These are phyloP conservation scores for Monarcha castaneiventris DNA, from an alignment of 2,113 vertebrate species.

Conservation along the genomic window DNA sequence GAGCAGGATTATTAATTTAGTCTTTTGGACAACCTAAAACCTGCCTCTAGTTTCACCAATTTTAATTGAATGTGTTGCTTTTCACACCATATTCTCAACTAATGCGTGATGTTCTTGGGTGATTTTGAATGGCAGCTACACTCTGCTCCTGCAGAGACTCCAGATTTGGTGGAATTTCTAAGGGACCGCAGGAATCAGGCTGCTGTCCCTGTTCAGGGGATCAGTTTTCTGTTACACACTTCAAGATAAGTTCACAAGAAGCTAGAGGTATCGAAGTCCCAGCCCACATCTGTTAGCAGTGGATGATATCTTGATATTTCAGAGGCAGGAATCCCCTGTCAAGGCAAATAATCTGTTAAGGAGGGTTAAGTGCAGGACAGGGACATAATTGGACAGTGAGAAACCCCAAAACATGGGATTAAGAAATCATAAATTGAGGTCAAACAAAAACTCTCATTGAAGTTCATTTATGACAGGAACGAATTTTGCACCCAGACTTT, in stretches of 20 bases:
- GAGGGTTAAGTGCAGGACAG: neutral
- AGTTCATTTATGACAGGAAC: neutral
- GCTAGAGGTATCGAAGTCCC: too few relatives aligned
- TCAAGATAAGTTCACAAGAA: neutral
- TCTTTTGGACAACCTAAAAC: neutral
- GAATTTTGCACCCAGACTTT: neutral
- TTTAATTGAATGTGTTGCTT: neutral
- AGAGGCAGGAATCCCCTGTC: neutral
- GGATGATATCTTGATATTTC: neutral
- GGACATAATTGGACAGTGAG: neutral
- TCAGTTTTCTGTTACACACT: neutral
- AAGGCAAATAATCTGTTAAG: neutral
- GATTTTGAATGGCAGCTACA: neutral
- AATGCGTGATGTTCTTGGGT: neutral
- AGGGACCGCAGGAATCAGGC: neutral
- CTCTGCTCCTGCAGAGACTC: neutral
- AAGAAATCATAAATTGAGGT: neutral
- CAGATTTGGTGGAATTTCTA: neutral
- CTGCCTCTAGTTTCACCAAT: neutral
- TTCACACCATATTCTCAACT: neutral
- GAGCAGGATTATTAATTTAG: neutral
- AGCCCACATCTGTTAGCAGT: neutral
- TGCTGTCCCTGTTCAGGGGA: neutral
- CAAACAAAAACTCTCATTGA: neutral
- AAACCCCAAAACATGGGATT: neutral